These are phyloP conservation scores for Lamellibrachia luymesi DNA, from an alignment of 1,140 invertebrate species.

Conservation along the genomic window DNA sequence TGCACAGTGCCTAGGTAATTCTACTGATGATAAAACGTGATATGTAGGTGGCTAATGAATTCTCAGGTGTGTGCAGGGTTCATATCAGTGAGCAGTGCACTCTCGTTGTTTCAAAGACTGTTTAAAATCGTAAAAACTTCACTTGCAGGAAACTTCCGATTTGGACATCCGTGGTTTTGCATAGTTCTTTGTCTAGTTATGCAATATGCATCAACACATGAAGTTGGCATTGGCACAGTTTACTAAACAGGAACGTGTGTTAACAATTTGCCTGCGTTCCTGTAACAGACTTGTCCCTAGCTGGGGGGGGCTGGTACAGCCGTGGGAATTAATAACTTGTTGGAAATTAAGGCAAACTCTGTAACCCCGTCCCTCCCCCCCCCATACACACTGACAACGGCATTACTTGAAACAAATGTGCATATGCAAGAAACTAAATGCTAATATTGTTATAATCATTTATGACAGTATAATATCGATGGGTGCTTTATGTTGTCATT, in stretches of 20 bases:
- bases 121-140: background rate
- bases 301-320: background rate
- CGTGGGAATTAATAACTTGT: too few relatives aligned
- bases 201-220: background rate
- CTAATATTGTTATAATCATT: background rate
- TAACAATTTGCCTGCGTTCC: background rate
- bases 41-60: background rate
- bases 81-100: too few relatives aligned
- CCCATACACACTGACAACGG: too few relatives aligned
- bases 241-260: background rate
- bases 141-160: background rate
- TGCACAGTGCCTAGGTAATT: conserved; percentile 4
- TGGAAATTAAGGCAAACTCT: too few relatives aligned
- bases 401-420: background rate
- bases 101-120: background rate
- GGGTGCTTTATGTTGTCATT: background rate
- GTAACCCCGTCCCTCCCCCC: too few relatives aligned
- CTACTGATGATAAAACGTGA: background rate
- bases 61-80: background rate
- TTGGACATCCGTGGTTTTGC: background rate
- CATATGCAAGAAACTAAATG: background rate
- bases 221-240: background rate
- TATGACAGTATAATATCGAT: background rate
- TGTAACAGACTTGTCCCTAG: background rate
- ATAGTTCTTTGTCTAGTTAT: background rate